These are phyloP conservation scores for Seira musarum DNA, from an alignment of 2,888 invertebrate genomes.

Conservation along the genomic window DNA sequence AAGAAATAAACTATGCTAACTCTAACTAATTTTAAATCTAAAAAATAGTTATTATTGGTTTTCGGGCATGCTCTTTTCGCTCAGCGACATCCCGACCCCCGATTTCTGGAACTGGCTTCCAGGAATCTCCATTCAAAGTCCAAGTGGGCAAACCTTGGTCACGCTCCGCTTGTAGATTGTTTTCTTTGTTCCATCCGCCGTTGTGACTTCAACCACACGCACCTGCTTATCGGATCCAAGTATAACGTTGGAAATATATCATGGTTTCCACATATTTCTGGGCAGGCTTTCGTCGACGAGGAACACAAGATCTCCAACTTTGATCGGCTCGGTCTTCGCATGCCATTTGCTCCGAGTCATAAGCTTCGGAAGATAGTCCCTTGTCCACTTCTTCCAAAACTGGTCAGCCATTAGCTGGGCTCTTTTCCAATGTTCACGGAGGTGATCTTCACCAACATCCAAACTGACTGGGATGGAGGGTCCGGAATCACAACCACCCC, in stretches of 20 bases:
- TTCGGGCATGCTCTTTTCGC: too few species aligned
- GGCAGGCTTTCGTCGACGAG: slow-evolving; percentile 29
- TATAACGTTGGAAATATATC: neutral
- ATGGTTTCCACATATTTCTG: slow-evolving; percentile 22
- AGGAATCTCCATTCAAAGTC: slow-evolving; percentile 11
- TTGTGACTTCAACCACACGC: slow-evolving; percentile 20
- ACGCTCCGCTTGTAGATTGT: neutral
- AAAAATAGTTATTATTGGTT: too few species aligned
- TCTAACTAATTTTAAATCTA: too few species aligned
- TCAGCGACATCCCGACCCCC: too few species aligned
- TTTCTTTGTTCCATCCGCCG: neutral
- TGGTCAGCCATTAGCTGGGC: slow-evolving; percentile 1
- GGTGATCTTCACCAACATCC: neutral
- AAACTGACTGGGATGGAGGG: neutral
- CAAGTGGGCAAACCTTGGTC: slow-evolving; percentile 17
- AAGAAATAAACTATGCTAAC: too few species aligned
- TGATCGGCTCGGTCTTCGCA: neutral
- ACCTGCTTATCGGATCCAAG: slow-evolving; percentile 28
- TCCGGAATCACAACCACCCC: neutral
- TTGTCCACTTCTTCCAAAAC: slow-evolving; percentile 31
- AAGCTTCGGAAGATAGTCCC: slow-evolving; percentile 15
- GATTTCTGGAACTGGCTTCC: neutral
- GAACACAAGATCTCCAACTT: slow-evolving; percentile 30
- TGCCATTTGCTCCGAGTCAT: slow-evolving; percentile 16
- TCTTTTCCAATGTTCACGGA: slow-evolving; percentile 12